Percentiles rank a stretch among this genome's conserved stretches.
Evolutionary conservation across 2,797 vertebrate genomes (phyloP).

Genomic region (Liparis tanakae): DNA sequence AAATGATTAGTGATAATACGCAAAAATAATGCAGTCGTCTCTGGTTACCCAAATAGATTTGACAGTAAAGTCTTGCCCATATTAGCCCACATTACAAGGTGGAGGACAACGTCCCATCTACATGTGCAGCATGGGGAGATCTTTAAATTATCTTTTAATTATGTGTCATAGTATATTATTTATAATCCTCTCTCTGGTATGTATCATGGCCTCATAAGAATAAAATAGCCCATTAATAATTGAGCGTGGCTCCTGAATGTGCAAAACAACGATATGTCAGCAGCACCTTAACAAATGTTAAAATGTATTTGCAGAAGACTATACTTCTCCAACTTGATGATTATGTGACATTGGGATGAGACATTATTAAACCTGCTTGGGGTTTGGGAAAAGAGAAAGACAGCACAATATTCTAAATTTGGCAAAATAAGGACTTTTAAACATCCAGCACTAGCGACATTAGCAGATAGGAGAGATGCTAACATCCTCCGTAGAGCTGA

Average conservation of each 20-base stretch:
- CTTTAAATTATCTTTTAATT: background rate
- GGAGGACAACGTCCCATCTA: background rate
- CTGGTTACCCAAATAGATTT: slow-evolving; percentile 32
- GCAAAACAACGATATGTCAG: background rate
- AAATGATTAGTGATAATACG: slow-evolving; percentile 42
- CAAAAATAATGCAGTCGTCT: slow-evolving; percentile 24
- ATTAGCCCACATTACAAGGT: slow-evolving; percentile 12
- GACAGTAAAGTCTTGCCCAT: background rate
- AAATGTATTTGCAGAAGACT: background rate
- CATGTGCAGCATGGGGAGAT: background rate
- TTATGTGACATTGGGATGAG: background rate
- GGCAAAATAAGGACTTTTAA: background rate
- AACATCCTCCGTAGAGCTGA: background rate
- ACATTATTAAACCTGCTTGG: background rate
- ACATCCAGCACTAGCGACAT: background rate
- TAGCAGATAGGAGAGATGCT: background rate
- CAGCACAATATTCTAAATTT: no score
- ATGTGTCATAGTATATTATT: background rate
- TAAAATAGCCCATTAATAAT: background rate
- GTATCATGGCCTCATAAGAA: background rate
- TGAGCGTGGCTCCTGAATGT: background rate
- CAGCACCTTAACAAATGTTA: background rate
- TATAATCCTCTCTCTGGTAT: background rate
- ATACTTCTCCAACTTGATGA: background rate
- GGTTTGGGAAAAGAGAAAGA: background rate